Percentiles rank a stretch among this genome's conserved stretches.
phyloP scores from a whole-genome alignment of 2,113 vertebrate species.

The Notothenia coriiceps region DNA sequence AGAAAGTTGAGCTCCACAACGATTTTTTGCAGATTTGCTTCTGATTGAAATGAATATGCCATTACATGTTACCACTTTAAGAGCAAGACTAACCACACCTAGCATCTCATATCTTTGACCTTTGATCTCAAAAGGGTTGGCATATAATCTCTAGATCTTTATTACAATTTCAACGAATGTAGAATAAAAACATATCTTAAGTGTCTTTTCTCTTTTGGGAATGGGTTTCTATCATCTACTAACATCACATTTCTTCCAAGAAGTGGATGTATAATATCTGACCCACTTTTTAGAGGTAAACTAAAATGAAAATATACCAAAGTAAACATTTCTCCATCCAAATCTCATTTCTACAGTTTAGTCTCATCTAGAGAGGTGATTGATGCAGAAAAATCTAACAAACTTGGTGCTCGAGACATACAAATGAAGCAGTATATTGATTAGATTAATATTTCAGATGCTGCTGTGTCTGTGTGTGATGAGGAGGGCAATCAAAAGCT shows the following conservation, averaged over 20 bases:
- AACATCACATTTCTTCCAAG: neutral
- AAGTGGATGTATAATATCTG: neutral
- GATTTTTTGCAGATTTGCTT: no score
- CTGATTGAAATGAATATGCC: neutral
- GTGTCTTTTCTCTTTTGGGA: neutral
- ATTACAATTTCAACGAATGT: neutral
- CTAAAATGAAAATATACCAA: slow-evolving; percentile 8
- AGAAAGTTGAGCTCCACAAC: neutral
- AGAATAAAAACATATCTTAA: neutral
- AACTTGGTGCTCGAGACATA: slow-evolving; percentile 21
- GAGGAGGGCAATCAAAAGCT: slow-evolving; percentile 44
- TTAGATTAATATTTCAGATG: slow-evolving; percentile 63
- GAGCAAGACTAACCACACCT: neutral
- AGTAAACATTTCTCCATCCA: slow-evolving; percentile 2
- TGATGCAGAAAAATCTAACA: slow-evolving; percentile 16
- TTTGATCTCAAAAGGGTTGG: neutral
- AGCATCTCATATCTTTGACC: neutral
- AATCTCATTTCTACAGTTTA: neutral
- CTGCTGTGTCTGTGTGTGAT: slow-evolving; percentile 9
- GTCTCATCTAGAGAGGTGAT: neutral
- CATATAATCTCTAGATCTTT: neutral
- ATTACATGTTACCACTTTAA: neutral
- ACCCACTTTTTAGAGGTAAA: neutral
- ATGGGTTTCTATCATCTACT: neutral
- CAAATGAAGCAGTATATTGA: slow-evolving; percentile 55